Evolutionary conservation across 1,140 invertebrate species (phyloP), one percentile per base, ranked within the genome.

Genomic region (Papilio machaon): DNA sequence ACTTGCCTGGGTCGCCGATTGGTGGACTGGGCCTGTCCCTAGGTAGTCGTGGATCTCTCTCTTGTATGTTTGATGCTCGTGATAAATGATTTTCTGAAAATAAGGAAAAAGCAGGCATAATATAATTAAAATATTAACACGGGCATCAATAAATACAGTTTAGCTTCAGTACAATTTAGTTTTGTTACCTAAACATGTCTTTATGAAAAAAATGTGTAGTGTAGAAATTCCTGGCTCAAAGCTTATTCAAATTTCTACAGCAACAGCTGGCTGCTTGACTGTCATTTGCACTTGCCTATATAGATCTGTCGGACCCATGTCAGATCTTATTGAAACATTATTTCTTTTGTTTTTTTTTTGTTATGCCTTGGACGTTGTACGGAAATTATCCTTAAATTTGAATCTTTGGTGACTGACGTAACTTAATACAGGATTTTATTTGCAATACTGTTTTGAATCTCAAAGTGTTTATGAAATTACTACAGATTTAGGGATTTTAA

Each of bases 61-160:
- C 95, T 82, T 96, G 95, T 96, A 49, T 98, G 95, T 89, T 98
- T 97, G 97, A 96, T 73, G 97, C 97, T 90, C 97, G 97, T 2
- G 97, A 96, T 81, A 98, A 95, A 84, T 98, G 97, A 46, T 97
- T 97, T 90, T 98, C 97, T 98, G 95, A 17, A 96, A 96, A 85
- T 81, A 86, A 80, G 70, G 73, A 64, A 74, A 81, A 47, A 60
- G 9, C 9, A 9, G 75, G 30, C 15, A 60, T 70, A 58, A 49
- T 10, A 46, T 35, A 54, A 74, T 47, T 19, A 19, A 58, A 58
- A 10, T 9, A 58, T 8, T 9, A 4, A n/a, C 17, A 54, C 17
- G 3, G 52, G 7, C 2, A n/a, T 5, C 17, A 7, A n/a, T 1
- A 0, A 54, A 54, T n/a, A n/a, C 15, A 4, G 4, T 54, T 4